A percentile compares a stretch with the other conserved stretches of the same genome.
Evolutionary conservation across 2,113 vertebrate genomes (phyloP).

Genomic region (Phrynocephalus versicolor): DNA sequence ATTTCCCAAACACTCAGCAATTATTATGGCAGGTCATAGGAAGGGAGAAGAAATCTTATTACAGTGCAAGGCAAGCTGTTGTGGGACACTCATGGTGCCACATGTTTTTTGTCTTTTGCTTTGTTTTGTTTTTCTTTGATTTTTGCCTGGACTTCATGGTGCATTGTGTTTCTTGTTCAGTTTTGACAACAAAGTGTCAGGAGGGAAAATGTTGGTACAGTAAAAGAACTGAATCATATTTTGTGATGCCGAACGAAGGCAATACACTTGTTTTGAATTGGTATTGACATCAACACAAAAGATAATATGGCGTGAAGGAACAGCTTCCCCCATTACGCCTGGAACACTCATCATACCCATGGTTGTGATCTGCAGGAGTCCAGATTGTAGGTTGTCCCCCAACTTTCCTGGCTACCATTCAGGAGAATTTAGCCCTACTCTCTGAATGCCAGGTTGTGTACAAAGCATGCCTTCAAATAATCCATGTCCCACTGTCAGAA

Average conservation of each 20-base stretch:
- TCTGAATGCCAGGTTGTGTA: conserved; percentile 59
- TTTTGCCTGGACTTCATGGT: neutral
- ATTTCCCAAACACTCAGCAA: neutral
- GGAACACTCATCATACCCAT: conserved; percentile 27
- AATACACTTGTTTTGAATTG: conserved; percentile 10
- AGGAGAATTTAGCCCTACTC: conserved; percentile 57
- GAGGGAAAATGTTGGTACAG: neutral
- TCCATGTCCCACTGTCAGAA: conserved; percentile 47
- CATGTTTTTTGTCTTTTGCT: no score
- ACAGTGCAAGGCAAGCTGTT: neutral
- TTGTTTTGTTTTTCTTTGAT: no score
- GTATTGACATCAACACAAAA: conserved; percentile 32
- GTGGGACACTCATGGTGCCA: no score
- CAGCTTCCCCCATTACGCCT: neutral
- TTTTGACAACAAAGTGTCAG: neutral
- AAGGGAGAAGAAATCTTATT: neutral
- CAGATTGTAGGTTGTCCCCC: conserved; percentile 59
- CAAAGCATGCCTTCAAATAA: conserved; percentile 61
- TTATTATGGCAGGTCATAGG: neutral
- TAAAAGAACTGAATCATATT: conserved; percentile 10
- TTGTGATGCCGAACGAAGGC: conserved; percentile 11
- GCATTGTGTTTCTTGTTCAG: conserved; percentile 1
- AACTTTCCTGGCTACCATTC: conserved; percentile 61
- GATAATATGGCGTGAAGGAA: conserved; percentile 28
- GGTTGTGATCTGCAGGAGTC: conserved; percentile 44